Base-by-base conservation (phyloP, 2,797 vertebrate genomes). In the Eremophila alpestris region DNA sequence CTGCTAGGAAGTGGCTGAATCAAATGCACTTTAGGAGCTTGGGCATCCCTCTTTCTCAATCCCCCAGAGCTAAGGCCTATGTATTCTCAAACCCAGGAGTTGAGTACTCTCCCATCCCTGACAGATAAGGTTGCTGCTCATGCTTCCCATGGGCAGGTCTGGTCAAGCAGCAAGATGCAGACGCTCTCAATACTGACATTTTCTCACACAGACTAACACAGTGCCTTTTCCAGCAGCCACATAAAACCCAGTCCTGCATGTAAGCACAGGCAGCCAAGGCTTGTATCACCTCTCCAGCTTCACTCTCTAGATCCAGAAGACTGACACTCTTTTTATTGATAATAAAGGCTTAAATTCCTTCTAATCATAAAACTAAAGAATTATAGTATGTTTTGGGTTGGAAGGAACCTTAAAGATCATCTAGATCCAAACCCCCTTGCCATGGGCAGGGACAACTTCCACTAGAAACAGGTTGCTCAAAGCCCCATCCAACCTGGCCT, bases 181-280 rank as follows among this genome's bases (percentile, higher is more conserved):
- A 26, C 11, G 16, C 10, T 16, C 2, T 22, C 2, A 0, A 1
- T 20, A 13, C 5, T 46, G 20, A 22, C 5, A 1, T 9, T 30
- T 11, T 65, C 46, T 91, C 51, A 62, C 9, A 24, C 4, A 49
- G 10, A 69, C 10, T 43, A 52, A 17, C 11, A 20, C 5, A 64
- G 16, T 4, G 30, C 11, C 40, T 73, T 95, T 85, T 62, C n/a
- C 67, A 82, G 30, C 40, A 76, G 7, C 11, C 19, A 23, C 21
- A 10, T 16, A 40, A 68, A 67, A 9, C 11, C 23, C 10, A 10
- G 1, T 15, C 40, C 59, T 34, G 45, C 26, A 41, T 1, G 1
- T 7, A 45, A 58, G 26, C 15, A 56, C 14, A 51, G 13, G 13
- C 4, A 80, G 34, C 5, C 51, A 56, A 40, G 15, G 7, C 7